These are phyloP conservation scores for Artemia sp. DNA, from an alignment of 2,888 invertebrate genomes.

Conservation along the genomic window DNA sequence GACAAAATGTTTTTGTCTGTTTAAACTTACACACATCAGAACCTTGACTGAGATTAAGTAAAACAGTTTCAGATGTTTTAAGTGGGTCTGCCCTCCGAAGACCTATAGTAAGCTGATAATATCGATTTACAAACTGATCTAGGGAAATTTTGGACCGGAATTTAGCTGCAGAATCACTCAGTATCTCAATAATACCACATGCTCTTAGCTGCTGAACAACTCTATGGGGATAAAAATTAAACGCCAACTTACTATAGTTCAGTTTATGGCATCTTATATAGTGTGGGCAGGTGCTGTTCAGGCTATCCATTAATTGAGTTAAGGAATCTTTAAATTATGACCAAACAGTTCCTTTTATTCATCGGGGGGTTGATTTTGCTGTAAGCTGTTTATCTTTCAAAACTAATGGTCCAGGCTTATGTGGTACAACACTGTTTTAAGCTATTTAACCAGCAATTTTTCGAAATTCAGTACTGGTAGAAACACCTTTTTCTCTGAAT, in stretches of 20 bases:
- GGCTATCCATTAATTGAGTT: conserved; percentile 71
- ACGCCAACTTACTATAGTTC: conserved; percentile 68
- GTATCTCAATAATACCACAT: conserved; percentile 94
- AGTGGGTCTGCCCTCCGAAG: conserved; percentile 56
- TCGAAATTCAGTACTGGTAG: neutral
- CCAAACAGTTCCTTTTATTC: conserved; percentile 40
- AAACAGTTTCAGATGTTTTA: conserved; percentile 31
- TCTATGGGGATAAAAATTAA: conserved; percentile 64
- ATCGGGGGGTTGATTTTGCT: neutral
- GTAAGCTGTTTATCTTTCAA: neutral
- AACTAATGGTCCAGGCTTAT: neutral
- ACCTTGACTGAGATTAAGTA: conserved; percentile 36
- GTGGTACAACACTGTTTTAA: neutral
- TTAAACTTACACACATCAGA: conserved; percentile 88
- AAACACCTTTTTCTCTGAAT: neutral
- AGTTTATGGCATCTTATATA: conserved; percentile 97
- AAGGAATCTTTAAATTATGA: conserved; percentile 85
- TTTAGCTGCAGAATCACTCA: conserved; percentile 91
- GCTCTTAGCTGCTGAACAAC: conserved; percentile 84
- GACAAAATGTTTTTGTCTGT: conserved; percentile 93
- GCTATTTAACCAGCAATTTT: neutral
- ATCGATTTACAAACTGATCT: conserved; percentile 48
- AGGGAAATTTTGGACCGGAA: conserved; percentile 55
- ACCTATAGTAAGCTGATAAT: conserved; percentile 61
- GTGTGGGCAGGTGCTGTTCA: conserved; percentile 91